phyloP scores from a whole-genome alignment of 2,113 vertebrate species.

The Antechinus flavipes region DNA sequence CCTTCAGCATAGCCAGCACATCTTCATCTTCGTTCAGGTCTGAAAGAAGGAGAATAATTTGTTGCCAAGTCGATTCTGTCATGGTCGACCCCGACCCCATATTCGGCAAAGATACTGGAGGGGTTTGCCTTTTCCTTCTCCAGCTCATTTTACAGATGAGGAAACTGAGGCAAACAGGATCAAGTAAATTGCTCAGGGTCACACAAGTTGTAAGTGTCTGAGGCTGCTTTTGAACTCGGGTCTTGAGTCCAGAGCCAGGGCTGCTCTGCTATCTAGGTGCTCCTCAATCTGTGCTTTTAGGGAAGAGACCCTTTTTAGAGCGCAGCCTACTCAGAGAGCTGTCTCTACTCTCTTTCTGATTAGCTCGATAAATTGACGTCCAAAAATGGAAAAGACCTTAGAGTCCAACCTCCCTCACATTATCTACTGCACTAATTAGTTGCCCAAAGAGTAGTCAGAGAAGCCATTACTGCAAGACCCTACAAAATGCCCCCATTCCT shows the following conservation, averaged over 20 bases:
- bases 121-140: background rate
- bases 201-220: background rate
- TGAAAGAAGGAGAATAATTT: slow-evolving; percentile 58
- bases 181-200: too few relatives aligned
- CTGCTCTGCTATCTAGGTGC: too few relatives aligned
- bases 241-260: background rate
- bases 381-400: too few relatives aligned
- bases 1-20: slow-evolving; percentile 90
- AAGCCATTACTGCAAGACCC: background rate
- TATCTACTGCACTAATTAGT: background rate
- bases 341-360: too few relatives aligned
- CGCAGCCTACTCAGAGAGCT: too few relatives aligned
- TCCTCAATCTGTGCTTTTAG: too few relatives aligned
- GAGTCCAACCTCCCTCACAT: background rate
- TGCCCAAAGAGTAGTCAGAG: background rate
- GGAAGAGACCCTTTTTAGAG: too few relatives aligned
- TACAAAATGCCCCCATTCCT: too few relatives aligned
- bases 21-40: slow-evolving; percentile 93
- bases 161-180: background rate
- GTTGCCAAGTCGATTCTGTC: background rate
- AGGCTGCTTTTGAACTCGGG: background rate
- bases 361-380: too few relatives aligned
- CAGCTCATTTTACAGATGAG: background rate
- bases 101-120: background rate
- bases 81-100: background rate